phyloP scores from a whole-genome alignment of 1,140 invertebrate species.

The Teleopsis dalmanni region DNA sequence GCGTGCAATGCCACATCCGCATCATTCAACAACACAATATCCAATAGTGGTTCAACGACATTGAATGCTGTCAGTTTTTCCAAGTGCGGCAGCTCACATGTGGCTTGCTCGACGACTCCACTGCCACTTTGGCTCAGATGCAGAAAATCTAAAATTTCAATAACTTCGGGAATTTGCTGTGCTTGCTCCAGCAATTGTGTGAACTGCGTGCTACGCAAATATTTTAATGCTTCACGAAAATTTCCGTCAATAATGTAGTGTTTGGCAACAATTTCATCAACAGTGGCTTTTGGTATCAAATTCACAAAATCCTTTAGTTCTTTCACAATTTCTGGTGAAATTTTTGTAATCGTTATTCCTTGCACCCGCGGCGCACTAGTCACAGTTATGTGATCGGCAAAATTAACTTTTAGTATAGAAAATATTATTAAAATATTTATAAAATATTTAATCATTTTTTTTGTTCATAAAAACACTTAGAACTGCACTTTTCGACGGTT shows the following conservation, averaged over 20 bases:
- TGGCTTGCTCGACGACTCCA: not conserved
- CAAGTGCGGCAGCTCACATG: not conserved
- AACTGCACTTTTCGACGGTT: too few species aligned
- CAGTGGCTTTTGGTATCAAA: conserved; percentile 21
- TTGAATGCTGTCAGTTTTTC: not conserved
- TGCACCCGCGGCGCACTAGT: too few species aligned
- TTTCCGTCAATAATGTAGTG: conserved; percentile 29
- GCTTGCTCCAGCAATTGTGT: conserved; percentile 16
- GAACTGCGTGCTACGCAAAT: conserved; percentile 27
- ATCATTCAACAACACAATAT: conserved; percentile 10
- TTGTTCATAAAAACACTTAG: too few species aligned
- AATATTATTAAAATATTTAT: too few species aligned
- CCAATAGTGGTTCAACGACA: conserved; percentile 3
- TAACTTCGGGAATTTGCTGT: conserved; percentile 29
- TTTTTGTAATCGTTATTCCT: too few species aligned
- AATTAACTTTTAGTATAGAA: too few species aligned
- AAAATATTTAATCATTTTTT: too few species aligned
- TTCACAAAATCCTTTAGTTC: conserved; percentile 27
- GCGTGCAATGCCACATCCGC: not conserved
- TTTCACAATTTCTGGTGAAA: conserved; percentile 27
- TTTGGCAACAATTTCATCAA: conserved; percentile 30
- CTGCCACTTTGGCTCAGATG: conserved; percentile 25
- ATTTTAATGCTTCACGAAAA: conserved; percentile 30
- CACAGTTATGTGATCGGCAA: too few species aligned
- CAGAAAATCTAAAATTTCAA: conserved; percentile 28